Percentiles rank a stretch among this genome's conserved stretches.
Evolutionary conservation across 92 coral and sea anemone genomes (phyloP).

Genomic region (Epizoanthus rinbou): DNA sequence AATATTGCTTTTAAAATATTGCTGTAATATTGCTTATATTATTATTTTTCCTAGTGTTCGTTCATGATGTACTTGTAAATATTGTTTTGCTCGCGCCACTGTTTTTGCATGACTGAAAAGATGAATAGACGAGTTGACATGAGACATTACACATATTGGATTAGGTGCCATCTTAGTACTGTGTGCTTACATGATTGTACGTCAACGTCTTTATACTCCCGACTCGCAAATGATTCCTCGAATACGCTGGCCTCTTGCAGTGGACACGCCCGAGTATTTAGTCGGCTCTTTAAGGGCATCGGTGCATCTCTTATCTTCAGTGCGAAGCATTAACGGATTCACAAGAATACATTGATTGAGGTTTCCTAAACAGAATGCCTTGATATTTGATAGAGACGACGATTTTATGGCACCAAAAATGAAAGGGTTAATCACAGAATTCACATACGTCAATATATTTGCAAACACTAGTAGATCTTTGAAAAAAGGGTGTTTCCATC

Average conservation of each 20-base stretch:
- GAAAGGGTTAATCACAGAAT: constrained; percentile 27
- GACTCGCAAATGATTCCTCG: constrained; percentile 1
- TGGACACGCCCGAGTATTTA: background rate
- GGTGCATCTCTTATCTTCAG: constrained; percentile 8
- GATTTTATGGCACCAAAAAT: constrained; percentile 36
- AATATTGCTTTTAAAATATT: too few species aligned
- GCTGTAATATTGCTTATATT: too few species aligned
- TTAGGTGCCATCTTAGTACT: too few species aligned
- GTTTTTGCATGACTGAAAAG: too few species aligned
- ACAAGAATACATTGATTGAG: background rate
- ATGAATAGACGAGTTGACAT: too few species aligned
- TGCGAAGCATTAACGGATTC: constrained; percentile 41
- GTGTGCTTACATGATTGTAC: too few species aligned
- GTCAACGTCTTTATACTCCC: background rate
- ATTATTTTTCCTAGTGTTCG: too few species aligned
- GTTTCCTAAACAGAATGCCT: constrained; percentile 28
- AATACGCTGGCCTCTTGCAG: background rate
- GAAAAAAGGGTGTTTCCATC: constrained; percentile 18
- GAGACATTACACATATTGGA: too few species aligned
- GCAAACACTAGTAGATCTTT: constrained; percentile 34
- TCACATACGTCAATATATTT: constrained; percentile 20
- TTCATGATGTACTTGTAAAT: too few species aligned
- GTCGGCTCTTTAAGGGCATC: constrained; percentile 4
- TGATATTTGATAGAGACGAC: constrained; percentile 21
- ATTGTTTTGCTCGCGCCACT: too few species aligned